Base-by-base conservation (phyloP, 2,888 invertebrate genomes). In the Blastobasis adustella region DNA sequence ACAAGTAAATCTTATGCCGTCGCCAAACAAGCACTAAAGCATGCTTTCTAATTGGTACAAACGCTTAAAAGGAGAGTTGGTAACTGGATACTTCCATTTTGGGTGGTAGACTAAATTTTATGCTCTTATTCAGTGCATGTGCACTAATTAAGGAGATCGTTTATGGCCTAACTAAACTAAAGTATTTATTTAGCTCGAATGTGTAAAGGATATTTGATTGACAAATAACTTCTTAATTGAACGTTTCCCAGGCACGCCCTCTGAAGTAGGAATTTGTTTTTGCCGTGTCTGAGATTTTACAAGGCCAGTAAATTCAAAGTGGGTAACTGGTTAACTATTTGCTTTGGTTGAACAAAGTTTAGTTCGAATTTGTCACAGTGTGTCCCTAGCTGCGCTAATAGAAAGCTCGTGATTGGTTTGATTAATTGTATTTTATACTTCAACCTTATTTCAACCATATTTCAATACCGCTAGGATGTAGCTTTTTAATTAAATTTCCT, bases 1-100 rank as follows among this genome's bases (percentile, higher is more conserved):
- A 60, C 62, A 57, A 61, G 63, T 54, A 50, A 67, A 66, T 68
- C 57, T 58, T 56, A 63, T 64, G 54, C 56, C 61, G 58, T 57
- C 56, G 59, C 57, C 62, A 62, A 67, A 66, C 67, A 59, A 58
- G 65, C 54, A 53, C 47, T 56, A 47, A 59, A 56, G 55, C 59
- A 60, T 70, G 68, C 69, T 74, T 76, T 79, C 71, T 74, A 76
- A 74, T 73, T 73, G 65, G 69, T 66, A 63, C 73, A 62, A 59
- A 65, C 56, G 62, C 75, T 56, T 71, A 71, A 70, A 75, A 53
- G 76, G 76, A 48, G 51, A 41, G 49, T 45, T 37, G 51, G 53
- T 56, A 54, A 61, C 62, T 56, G 47, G 63, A 58, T 61, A 58
- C 51, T 55, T 54, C 69, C 67, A 57, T 71, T 54, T 52, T 56